Percentiles rank a stretch among this genome's conserved stretches.
These are phyloP conservation scores for Pao palembangensis DNA, from an alignment of 2,113 vertebrate genomes.

Conservation along the genomic window DNA sequence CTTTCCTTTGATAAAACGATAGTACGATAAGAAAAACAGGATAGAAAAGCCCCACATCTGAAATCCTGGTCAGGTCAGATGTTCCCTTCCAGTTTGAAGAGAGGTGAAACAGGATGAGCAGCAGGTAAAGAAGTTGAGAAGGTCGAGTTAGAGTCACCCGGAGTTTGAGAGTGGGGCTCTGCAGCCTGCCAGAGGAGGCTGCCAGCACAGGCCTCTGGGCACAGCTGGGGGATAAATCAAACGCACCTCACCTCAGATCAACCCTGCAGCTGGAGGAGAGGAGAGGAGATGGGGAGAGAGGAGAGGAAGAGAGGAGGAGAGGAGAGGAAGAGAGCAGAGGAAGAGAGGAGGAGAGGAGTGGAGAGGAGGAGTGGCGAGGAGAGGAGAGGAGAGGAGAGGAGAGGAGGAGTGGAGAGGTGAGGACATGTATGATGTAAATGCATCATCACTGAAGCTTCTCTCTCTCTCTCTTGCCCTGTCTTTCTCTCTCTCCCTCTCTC, in stretches of 20 bases:
- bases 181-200: not conserved
- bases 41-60: too few relatives aligned
- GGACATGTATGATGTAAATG: too few relatives aligned
- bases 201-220: not conserved
- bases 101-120: too few relatives aligned
- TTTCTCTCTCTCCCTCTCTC: not conserved
- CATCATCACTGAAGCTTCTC: too few relatives aligned
- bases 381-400: too few relatives aligned
- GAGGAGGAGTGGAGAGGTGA: not conserved
- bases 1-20: too few relatives aligned
- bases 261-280: slow-evolving; percentile 17
- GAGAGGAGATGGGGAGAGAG: not conserved
- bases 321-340: not conserved
- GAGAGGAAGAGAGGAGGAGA: too few relatives aligned
- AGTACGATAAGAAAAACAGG: too few relatives aligned
- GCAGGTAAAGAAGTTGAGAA: slow-evolving; percentile 3
- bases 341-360: not conserved
- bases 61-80: too few relatives aligned
- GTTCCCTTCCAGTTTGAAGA: not conserved
- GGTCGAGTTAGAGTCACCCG: slow-evolving; percentile 21
- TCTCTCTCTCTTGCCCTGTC: too few relatives aligned
- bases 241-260: slow-evolving; percentile 21
- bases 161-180: slow-evolving; percentile 8
- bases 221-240: slow-evolving; percentile 32
- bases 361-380: too few relatives aligned